Evolutionary conservation across 2,888 invertebrate species (phyloP).

Genomic region (Bursaphelenchus okinawaensis): DNA sequence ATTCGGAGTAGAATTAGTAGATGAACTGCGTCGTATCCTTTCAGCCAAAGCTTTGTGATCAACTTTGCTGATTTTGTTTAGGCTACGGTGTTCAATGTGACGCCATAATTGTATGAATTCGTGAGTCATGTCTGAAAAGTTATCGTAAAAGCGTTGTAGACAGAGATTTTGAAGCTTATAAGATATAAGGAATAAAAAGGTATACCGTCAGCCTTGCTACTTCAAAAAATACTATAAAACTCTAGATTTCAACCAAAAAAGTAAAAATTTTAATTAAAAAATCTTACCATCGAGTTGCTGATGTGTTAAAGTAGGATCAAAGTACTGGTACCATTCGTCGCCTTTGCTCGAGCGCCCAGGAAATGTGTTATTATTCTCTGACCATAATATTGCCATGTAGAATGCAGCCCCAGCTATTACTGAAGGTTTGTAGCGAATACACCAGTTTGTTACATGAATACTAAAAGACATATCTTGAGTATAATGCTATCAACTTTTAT

Average conservation of each 20-base stretch:
- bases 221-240: too few species aligned
- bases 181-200: too few species aligned
- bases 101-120: constrained; percentile 5
- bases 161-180: too few species aligned
- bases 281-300: constrained; percentile 21
- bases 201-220: too few species aligned
- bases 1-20: neutral
- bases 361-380: constrained; percentile 58
- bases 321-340: constrained; percentile 17
- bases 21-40: neutral
- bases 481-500: too few species aligned
- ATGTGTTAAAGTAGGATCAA: constrained; percentile 23
- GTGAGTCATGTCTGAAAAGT: constrained; percentile 4
- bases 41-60: constrained; percentile 1
- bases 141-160: too few species aligned
- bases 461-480: too few species aligned
- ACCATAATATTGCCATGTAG: constrained; percentile 94
- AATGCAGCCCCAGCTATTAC: constrained; percentile 97
- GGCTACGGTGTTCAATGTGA: neutral
- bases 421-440: constrained; percentile 88
- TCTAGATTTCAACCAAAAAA: neutral
- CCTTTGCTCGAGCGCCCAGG: neutral
- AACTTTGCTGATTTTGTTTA: neutral
- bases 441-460: constrained; percentile 93
- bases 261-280: neutral